These are phyloP conservation scores for Bemisia tabaci DNA, from an alignment of 1,140 invertebrate genomes.

Conservation along the genomic window DNA sequence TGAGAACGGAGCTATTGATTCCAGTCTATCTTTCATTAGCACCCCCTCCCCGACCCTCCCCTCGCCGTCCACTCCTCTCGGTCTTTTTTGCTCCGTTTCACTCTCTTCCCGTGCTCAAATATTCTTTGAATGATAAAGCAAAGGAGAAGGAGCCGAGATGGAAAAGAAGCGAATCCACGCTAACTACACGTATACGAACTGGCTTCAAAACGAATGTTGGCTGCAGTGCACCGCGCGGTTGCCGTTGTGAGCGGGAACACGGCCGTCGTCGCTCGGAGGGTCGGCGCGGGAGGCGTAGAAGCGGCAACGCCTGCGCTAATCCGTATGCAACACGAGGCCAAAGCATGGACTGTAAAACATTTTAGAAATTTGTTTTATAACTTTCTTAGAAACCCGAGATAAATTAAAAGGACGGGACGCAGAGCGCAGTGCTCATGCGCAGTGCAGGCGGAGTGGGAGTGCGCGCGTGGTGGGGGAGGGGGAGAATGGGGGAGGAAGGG, in stretches of 20 bases:
- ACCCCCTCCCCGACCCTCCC: background rate
- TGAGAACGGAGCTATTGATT: background rate
- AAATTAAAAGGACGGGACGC: background rate
- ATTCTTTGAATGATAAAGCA: background rate
- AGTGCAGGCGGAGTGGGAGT: background rate
- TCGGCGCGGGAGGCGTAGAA: background rate
- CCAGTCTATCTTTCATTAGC: background rate
- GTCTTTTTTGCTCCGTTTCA: background rate
- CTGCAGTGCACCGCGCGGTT: too few species aligned
- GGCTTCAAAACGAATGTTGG: too few species aligned
- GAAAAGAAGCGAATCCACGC: background rate
- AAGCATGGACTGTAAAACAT: background rate
- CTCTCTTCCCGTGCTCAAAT: background rate
- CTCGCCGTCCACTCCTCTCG: background rate
- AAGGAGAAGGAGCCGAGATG: background rate
- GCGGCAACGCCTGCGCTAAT: background rate
- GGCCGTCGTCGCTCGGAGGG: too few species aligned
- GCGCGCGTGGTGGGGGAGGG: background rate
- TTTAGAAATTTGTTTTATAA: constrained; percentile 1
- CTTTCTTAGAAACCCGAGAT: background rate
- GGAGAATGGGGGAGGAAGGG: background rate
- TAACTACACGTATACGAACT: too few species aligned
- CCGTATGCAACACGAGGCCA: background rate
- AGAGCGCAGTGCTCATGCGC: background rate
- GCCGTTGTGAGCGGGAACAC: too few species aligned